A percentile compares a stretch with the other conserved stretches of the same genome.
phyloP scores from a whole-genome alignment of 2,888 invertebrate species.

The Ctena decussata region DNA sequence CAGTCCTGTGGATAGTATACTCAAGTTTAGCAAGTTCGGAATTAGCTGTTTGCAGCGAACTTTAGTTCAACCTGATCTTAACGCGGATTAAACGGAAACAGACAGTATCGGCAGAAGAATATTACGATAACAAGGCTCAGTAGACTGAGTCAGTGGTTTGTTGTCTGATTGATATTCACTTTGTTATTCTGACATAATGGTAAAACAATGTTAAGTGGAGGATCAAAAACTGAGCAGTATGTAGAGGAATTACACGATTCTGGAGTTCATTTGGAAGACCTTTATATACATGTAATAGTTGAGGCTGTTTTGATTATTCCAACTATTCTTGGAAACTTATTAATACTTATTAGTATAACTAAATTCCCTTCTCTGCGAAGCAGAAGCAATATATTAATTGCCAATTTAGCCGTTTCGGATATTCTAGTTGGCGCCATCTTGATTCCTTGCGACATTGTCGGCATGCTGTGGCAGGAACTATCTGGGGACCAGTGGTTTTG shows the following conservation, averaged over 20 bases:
- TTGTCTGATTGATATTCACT: too few species aligned
- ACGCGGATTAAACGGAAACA: too few species aligned
- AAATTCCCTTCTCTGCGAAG: neutral
- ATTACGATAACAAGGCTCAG: too few species aligned
- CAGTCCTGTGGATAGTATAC: too few species aligned
- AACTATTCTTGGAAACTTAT: neutral
- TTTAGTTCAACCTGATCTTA: too few species aligned
- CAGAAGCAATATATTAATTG: constrained; percentile 11
- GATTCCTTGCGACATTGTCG: neutral
- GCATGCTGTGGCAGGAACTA: neutral
- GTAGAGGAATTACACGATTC: neutral
- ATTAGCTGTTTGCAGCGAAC: too few species aligned
- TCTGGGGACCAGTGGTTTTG: neutral
- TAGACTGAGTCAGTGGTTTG: too few species aligned
- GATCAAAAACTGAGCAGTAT: neutral
- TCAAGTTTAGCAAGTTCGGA: too few species aligned
- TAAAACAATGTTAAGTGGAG: neutral
- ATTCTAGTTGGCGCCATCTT: constrained; percentile 9
- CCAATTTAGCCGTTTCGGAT: constrained; percentile 14
- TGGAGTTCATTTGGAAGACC: neutral
- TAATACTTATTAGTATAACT: neutral
- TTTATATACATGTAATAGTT: neutral
- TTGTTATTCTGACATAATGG: too few species aligned
- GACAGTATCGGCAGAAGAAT: too few species aligned
- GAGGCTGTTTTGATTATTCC: neutral